These are phyloP conservation scores for Hippoglossus stenolepis DNA, from an alignment of 2,113 vertebrate species.

Conservation along the genomic window DNA sequence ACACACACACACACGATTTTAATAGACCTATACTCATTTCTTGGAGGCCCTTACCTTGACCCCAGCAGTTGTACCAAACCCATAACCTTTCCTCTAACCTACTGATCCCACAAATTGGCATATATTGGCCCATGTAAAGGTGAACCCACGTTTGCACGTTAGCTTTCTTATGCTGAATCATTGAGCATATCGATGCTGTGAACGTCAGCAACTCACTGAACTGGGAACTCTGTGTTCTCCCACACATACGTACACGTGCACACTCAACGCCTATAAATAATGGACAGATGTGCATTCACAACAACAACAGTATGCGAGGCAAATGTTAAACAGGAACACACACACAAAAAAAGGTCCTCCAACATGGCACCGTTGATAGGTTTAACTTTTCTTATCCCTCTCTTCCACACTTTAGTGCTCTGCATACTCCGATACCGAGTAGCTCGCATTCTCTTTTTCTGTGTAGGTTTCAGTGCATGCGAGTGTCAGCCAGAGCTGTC, in stretches of 20 bases:
- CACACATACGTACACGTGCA: background rate
- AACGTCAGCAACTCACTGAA: conserved; percentile 52
- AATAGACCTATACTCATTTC: too few species aligned
- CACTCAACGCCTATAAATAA: conserved; percentile 58
- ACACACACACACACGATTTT: background rate
- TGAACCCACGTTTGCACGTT: conserved; percentile 57
- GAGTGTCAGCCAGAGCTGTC: conserved; percentile 55
- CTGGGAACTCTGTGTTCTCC: conserved; percentile 44
- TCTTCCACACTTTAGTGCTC: conserved; percentile 9
- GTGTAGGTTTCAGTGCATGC: conserved; percentile 2
- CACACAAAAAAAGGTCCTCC: conserved; percentile 25
- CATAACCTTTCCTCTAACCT: too few species aligned
- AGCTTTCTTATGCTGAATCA: conserved; percentile 68
- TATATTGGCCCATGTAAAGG: conserved; percentile 1
- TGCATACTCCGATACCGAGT: conserved; percentile 7
- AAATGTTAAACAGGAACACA: background rate
- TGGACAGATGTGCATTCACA: conserved; percentile 63
- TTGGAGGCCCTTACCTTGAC: too few species aligned
- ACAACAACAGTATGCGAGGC: conserved; percentile 30
- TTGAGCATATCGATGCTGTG: conserved; percentile 60
- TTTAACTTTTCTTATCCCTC: conserved; percentile 37
- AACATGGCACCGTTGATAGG: conserved; percentile 11
- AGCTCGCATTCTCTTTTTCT: background rate
- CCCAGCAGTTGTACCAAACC: too few species aligned
- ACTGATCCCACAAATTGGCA: too few species aligned